Evolutionary conservation across 1,140 invertebrate genomes (phyloP), one percentile per base, ranked within the genome.

Genomic region (Muscidifurax raptorellus): DNA sequence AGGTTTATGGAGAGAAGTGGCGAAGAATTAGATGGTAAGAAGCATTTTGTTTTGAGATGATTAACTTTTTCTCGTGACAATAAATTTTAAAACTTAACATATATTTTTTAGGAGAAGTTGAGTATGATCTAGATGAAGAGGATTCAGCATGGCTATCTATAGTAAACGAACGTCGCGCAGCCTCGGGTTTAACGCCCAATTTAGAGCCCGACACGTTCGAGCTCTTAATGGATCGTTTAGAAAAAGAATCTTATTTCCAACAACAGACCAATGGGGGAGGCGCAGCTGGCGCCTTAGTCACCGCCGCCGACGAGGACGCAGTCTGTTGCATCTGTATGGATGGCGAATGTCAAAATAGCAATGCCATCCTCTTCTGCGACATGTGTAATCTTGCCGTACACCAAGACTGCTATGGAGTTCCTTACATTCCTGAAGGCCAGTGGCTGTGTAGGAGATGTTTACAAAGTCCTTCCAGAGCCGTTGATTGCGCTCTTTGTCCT

Each of bases 351-450:
- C 97, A 98, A 90, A 99, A 99, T 91, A 98, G 97, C 84, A 99
- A 99, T 92, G 94, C 94, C 30, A 95, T 95, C 84, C 94, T 99
- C 47, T 99, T 99, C 93, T 99, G 99, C 94, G 99, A 99, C 93
- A 99, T 99, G 98, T 99, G 99, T 93, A 99, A 99, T 94, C 94
- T 99, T 40, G 98, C 99, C 27, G 99, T 99, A 27, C 98, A 99
- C 94, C 99, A 99, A 93, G 99, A 99, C 93, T 99, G 99, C 91
- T 99, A 99, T 93, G 99, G 99, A 75, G 98, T 99, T 10, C 99
- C 99, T 25, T 99, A 99, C 90, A 99, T 99, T 89, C 99, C 99
- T 0, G 99, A 99, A 92, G 99, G 99, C 27, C 98, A 99, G 91
- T 99, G 99, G 99, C 93, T 99, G 22, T 99, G 99, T 92, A 95